These are phyloP conservation scores for Lingula anatina DNA, from an alignment of 2,888 invertebrate genomes.

Conservation along the genomic window DNA sequence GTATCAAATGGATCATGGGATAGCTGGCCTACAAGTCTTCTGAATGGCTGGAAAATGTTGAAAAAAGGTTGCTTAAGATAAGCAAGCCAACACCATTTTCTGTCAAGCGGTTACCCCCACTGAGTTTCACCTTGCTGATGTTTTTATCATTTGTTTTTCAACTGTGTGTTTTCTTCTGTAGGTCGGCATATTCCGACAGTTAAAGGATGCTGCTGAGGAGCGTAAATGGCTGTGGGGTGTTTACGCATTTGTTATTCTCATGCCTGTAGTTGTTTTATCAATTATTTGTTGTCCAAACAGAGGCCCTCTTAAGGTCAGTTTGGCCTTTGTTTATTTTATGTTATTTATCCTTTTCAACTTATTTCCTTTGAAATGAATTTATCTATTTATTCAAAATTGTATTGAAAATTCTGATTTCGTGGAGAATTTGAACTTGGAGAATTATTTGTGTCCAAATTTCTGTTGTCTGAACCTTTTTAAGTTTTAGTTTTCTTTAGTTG, in stretches of 20 bases:
- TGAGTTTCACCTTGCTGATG: background rate
- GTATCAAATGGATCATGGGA: too few species aligned
- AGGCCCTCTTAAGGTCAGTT: conserved; percentile 45
- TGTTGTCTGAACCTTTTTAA: too few species aligned
- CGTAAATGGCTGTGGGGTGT: conserved; percentile 89
- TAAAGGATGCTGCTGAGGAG: conserved; percentile 72
- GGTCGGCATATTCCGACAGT: conserved; percentile 70
- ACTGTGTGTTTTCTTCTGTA: conserved; percentile 53
- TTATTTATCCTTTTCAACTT: too few species aligned
- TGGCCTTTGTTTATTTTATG: too few species aligned
- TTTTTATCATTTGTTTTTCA: background rate
- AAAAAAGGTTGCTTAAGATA: background rate
- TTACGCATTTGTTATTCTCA: conserved; percentile 70
- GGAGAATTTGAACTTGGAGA: too few species aligned
- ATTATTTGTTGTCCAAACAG: conserved; percentile 69
- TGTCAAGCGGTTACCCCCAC: too few species aligned
- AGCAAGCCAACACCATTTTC: too few species aligned
- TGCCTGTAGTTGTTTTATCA: conserved; percentile 73
- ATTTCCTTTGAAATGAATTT: too few species aligned
- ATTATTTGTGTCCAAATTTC: too few species aligned
- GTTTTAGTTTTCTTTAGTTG: too few species aligned
- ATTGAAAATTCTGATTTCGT: background rate
- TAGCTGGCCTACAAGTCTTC: background rate
- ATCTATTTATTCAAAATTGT: background rate
- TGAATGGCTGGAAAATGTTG: too few species aligned